These are phyloP conservation scores for Pecten maximus DNA, from an alignment of 2,888 invertebrate species.

Conservation along the genomic window DNA sequence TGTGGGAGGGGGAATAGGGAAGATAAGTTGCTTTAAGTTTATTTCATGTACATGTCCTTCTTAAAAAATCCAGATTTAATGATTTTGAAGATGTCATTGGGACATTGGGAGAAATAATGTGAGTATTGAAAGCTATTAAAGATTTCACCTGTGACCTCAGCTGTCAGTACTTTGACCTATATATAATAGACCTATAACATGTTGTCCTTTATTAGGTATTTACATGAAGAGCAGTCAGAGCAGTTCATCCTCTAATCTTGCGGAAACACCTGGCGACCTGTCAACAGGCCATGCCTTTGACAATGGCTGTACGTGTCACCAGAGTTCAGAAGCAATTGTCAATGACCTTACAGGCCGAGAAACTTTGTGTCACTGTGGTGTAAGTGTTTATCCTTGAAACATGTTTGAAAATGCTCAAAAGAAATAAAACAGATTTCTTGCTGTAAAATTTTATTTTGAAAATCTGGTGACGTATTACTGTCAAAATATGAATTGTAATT, in stretches of 20 bases:
- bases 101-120: no score
- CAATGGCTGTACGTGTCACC: slow-evolving; percentile 91
- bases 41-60: no score
- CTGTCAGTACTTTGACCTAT: no score
- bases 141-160: no score
- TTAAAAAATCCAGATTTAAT: no score
- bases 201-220: slow-evolving; percentile 63
- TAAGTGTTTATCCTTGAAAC: slow-evolving; percentile 54
- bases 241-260: slow-evolving; percentile 58
- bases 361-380: slow-evolving; percentile 88
- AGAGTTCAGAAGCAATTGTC: slow-evolving; percentile 91
- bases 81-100: no score
- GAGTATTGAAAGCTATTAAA: no score
- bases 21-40: no score
- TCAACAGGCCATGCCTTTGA: slow-evolving; percentile 97
- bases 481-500: no score
- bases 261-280: slow-evolving; percentile 86
- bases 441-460: no score
- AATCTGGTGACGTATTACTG: no score
- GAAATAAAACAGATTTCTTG: background rate
- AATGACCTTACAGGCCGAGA: slow-evolving; percentile 89
- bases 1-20: no score
- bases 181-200: background rate
- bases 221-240: slow-evolving; percentile 73
- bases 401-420: background rate